Percentiles rank a stretch among this genome's conserved stretches.
These are phyloP conservation scores for Eulemur albifrons DNA, from an alignment of 2,797 vertebrate genomes.

Conservation along the genomic window DNA sequence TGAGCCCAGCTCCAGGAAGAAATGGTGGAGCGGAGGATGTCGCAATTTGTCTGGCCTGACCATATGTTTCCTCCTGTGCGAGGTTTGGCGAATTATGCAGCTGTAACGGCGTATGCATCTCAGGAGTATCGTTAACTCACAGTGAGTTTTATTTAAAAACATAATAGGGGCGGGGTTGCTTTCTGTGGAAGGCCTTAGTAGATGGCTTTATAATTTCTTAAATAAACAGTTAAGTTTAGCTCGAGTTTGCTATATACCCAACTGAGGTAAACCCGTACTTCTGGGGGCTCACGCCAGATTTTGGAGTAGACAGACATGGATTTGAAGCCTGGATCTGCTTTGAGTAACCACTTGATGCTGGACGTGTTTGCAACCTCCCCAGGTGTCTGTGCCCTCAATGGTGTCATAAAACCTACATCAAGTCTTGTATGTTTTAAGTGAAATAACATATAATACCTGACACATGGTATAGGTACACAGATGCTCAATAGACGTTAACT, in stretches of 20 bases:
- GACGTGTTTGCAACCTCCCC: background rate
- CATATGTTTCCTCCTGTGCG: background rate
- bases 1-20: slow-evolving; percentile 31
- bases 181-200: background rate
- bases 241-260: background rate
- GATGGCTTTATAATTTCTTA: background rate
- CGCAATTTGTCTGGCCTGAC: background rate
- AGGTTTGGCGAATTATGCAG: background rate
- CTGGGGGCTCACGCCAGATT: background rate
- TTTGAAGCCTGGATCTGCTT: background rate
- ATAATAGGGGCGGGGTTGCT: accelerated
- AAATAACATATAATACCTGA: background rate
- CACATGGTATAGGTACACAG: background rate
- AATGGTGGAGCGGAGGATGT: background rate
- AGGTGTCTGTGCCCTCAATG: background rate
- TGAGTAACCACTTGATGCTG: background rate
- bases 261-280: background rate
- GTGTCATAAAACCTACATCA: background rate
- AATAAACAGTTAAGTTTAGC: background rate
- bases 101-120: background rate
- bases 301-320: background rate
- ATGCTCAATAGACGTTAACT: background rate
- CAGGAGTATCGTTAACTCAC: background rate
- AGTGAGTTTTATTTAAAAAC: background rate
- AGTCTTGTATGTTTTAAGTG: background rate